Percentiles rank a stretch among this genome's conserved stretches.
Evolutionary conservation across 2,113 vertebrate species (phyloP).

Genomic region (Scopus umbretta): DNA sequence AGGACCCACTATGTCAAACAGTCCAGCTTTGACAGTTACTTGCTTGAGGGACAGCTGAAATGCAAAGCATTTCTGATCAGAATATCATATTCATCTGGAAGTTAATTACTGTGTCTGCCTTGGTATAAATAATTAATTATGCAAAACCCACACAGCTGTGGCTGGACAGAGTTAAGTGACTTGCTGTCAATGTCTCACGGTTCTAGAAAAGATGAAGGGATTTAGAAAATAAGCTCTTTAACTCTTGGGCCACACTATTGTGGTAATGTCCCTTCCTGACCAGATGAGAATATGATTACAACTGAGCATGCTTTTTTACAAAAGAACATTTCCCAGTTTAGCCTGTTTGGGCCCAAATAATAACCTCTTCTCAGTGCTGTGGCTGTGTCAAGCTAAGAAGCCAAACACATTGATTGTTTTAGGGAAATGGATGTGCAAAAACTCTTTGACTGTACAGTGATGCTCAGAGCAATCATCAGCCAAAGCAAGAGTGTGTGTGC

Average conservation of each 20-base stretch:
- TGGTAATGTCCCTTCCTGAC: conserved; percentile 62
- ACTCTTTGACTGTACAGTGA: neutral
- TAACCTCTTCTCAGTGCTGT: neutral
- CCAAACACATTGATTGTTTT: neutral
- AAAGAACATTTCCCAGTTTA: neutral
- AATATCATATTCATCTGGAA: conserved; percentile 99
- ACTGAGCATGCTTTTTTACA: neutral
- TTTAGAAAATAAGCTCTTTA: conserved; percentile 86
- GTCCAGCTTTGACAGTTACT: conserved; percentile 93
- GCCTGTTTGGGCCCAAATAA: neutral
- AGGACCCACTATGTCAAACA: conserved; percentile 87
- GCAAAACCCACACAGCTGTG: conserved; percentile 97
- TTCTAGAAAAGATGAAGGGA: conserved; percentile 85
- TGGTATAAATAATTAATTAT: conserved; percentile 99
- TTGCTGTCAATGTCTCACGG: conserved; percentile 86
- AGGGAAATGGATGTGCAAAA: neutral
- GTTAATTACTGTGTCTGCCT: conserved; percentile 98
- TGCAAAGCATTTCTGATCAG: conserved; percentile 95
- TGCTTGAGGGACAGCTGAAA: conserved; percentile 93
- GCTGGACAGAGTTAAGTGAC: conserved; percentile 93
- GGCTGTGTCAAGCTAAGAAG: neutral
- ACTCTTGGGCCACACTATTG: conserved; percentile 61
- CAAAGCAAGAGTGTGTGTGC: neutral
- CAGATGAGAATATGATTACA: neutral
- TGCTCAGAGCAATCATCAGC: neutral